phyloP scores from a whole-genome alignment of 2,113 vertebrate genomes.

The Megaceryle maxima region DNA sequence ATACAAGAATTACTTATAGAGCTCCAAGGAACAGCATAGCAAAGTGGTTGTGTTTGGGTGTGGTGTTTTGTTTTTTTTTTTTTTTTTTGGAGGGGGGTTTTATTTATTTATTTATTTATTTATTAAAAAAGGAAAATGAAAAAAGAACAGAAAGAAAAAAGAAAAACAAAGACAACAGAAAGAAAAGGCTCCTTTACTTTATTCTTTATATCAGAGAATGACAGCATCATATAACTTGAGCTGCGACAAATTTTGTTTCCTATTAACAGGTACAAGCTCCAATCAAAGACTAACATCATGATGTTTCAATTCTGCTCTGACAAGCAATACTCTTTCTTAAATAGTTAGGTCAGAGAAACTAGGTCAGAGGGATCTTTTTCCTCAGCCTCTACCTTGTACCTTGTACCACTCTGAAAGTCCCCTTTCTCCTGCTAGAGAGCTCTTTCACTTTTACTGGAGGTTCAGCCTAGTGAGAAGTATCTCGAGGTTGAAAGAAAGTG shows the following conservation, averaged over 20 bases:
- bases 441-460: background rate
- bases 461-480: background rate
- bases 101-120: too few species aligned
- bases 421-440: background rate
- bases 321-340: background rate
- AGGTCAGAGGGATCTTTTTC: background rate
- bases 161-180: too few species aligned
- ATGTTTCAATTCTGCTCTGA: background rate
- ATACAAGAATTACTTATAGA: background rate
- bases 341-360: conserved; percentile 16
- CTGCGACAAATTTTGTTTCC: background rate
- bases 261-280: background rate
- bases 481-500: background rate
- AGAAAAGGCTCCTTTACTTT: background rate
- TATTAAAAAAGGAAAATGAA: too few species aligned
- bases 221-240: background rate
- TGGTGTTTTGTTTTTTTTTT: too few species aligned
- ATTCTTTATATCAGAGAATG: background rate
- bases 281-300: background rate
- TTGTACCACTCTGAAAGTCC: background rate
- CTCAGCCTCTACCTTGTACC: background rate
- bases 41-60: background rate
- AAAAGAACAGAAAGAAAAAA: background rate
- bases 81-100: too few species aligned
- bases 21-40: background rate